Percentiles rank a stretch among this genome's conserved stretches.
These are phyloP conservation scores for Leucophora obtusa DNA, from an alignment of 2,888 invertebrate genomes.

Conservation along the genomic window DNA sequence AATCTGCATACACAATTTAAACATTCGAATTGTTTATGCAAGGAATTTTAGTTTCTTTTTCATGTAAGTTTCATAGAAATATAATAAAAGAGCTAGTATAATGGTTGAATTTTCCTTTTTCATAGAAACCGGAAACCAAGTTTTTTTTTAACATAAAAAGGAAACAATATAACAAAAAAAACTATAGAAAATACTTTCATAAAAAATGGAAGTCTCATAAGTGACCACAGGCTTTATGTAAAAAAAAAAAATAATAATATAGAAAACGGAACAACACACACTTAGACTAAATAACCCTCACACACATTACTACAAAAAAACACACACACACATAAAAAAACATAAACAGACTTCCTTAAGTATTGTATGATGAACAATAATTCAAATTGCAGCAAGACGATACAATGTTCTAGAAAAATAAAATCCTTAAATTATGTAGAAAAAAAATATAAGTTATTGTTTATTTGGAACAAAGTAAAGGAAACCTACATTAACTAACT, in stretches of 20 bases:
- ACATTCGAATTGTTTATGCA: too few relatives aligned
- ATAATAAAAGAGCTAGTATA: too few relatives aligned
- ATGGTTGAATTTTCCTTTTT: neutral
- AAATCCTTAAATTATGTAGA: neutral
- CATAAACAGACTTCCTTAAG: neutral
- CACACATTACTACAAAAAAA: neutral
- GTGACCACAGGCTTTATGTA: neutral
- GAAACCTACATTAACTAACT: neutral
- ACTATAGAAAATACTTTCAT: neutral
- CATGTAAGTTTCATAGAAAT: too few relatives aligned
- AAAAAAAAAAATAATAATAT: neutral
- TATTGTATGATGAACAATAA: conserved; percentile 18
- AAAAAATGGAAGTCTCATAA: neutral
- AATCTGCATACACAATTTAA: too few relatives aligned
- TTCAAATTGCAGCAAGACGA: conserved; percentile 21
- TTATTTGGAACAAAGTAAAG: neutral
- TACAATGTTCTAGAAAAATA: neutral
- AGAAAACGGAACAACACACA: neutral
- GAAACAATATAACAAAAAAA: neutral
- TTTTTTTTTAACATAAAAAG: neutral
- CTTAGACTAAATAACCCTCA: neutral
- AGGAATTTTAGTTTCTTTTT: too few relatives aligned
- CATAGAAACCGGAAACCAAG: neutral
- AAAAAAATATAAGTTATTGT: neutral
- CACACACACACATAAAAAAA: neutral